Evolutionary conservation across 2,113 vertebrate species (phyloP), one percentile per base, ranked within the genome.

Genomic region (Rousettus leschenaultii): DNA sequence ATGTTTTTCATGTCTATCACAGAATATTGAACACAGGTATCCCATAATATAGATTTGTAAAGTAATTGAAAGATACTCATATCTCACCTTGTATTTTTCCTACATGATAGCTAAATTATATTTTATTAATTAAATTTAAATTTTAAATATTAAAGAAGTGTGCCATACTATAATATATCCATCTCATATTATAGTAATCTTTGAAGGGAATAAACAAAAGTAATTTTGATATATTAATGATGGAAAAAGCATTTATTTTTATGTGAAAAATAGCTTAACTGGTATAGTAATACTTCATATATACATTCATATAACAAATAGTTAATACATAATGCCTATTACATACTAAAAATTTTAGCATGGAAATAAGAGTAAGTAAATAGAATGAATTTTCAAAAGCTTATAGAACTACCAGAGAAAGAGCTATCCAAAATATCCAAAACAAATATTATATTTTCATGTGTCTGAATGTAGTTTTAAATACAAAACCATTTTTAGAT

Each of bases 371-470:
- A 6, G 63, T 79, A 73, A 77, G 55, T 93, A 86, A 73, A 26
- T 43, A 75, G 14, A 95, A 77, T 45, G 6, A 70, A 59, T 28
- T 86, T 30, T 94, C 18, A 95, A 96, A 80, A 65, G 9, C 26
- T 89, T 89, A 83, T 28, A 95, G 66, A 84, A 70, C 28, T 35
- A 79, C 35, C 26, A 94, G 57, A 95, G n/a, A 87, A 94, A 95
- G 59, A 89, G 5, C 24, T 43, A 65, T 48, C 70, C 51, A 71
- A 40, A 40, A 40, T 43, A 65, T 48, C 70, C 51, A 12, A 88
- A 88, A n/a, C 86, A 94, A 59, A 70, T 63, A 80, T 55, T 91
- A 48, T 40, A 96, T 91, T 84, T 92, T 70, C 28, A 91, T 7
- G 33, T 57, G 4, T 57, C 48, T 89, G 13, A 74, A 57, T 89